A percentile compares a stretch with the other conserved stretches of the same genome.
Evolutionary conservation across 2,797 vertebrate genomes (phyloP).

Genomic region (Threskiornis aethiopicus): DNA sequence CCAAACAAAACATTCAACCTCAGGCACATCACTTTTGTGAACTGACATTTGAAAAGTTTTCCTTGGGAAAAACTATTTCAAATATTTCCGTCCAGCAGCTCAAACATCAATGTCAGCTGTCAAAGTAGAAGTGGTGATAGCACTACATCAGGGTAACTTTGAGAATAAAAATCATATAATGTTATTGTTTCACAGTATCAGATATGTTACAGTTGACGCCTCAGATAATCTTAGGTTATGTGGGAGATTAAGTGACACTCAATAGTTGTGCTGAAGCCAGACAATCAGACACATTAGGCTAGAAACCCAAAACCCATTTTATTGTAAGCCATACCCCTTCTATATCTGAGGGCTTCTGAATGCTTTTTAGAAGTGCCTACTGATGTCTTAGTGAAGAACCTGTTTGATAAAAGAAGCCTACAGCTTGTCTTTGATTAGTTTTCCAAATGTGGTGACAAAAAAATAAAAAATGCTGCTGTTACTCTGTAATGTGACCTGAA

Average conservation of each 20-base stretch:
- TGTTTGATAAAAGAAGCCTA: neutral
- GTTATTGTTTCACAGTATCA: neutral
- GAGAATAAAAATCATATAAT: neutral
- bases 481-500: neutral
- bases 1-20: neutral
- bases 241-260: neutral
- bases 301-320: neutral
- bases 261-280: neutral
- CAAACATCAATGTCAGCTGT: neutral
- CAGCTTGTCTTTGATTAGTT: neutral
- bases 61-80: neutral
- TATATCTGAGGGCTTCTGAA: neutral
- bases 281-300: neutral
- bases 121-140: neutral
- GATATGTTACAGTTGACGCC: neutral
- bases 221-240: neutral
- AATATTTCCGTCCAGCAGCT: neutral
- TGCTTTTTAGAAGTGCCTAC: neutral
- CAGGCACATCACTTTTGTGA: neutral
- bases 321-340: neutral
- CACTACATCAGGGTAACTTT: neutral
- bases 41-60: neutral
- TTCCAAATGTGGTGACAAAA: neutral
- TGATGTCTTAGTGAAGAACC: neutral
- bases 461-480: rapidly evolving